Evolutionary conservation across 2,797 vertebrate genomes (phyloP).

Genomic region (Linurgus olivaceus): DNA sequence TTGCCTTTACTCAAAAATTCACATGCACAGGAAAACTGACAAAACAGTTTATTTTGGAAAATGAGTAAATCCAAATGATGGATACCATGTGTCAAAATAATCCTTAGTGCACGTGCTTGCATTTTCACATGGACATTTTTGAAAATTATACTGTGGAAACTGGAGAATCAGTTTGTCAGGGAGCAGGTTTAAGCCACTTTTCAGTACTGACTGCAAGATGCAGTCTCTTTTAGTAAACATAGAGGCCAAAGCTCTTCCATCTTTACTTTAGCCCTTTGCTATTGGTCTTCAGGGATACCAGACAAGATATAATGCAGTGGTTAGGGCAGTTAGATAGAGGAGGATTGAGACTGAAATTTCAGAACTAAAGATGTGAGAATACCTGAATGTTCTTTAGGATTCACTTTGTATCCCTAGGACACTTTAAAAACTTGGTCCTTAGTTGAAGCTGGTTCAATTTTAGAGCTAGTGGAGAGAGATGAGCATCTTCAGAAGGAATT

Average conservation of each 20-base stretch:
- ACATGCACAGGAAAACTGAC: slow-evolving; percentile 19
- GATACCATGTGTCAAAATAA: slow-evolving; percentile 68
- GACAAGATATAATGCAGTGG: neutral
- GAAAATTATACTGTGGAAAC: slow-evolving; percentile 14
- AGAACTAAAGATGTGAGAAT: neutral
- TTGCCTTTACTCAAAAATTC: slow-evolving; percentile 29
- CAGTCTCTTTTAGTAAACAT: neutral
- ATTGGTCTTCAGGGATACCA: neutral
- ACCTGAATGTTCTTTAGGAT: neutral
- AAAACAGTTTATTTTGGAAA: slow-evolving; percentile 66
- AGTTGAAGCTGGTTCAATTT: neutral
- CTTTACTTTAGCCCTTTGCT: neutral
- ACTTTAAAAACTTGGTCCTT: neutral
- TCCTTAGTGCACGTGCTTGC: slow-evolving; percentile 28
- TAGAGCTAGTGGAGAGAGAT: neutral
- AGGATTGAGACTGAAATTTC: neutral
- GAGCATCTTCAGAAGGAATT: neutral
- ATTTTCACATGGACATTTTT: slow-evolving; percentile 1
- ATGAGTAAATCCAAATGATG: slow-evolving; percentile 62
- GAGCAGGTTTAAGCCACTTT: neutral
- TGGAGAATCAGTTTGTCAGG: neutral
- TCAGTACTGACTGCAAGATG: neutral
- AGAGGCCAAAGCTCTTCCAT: neutral
- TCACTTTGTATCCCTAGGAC: neutral
- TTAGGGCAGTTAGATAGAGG: neutral